phyloP scores from a whole-genome alignment of 2,888 invertebrate species.

The Tetheella fluctuosa region DNA sequence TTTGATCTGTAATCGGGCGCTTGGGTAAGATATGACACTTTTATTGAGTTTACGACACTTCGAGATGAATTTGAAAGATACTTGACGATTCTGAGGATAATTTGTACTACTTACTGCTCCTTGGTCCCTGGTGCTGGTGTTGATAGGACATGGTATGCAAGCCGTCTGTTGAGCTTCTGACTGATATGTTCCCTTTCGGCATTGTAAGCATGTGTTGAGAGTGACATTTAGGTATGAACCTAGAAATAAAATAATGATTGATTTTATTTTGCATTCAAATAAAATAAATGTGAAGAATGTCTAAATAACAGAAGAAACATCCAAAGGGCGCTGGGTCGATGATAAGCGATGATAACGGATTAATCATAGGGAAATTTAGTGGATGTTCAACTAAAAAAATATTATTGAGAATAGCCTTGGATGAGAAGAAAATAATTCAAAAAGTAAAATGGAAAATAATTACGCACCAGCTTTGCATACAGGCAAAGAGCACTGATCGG shows the following conservation, averaged over 20 bases:
- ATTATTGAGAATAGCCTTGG: no score
- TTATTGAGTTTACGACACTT: constrained; percentile 14
- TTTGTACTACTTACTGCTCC: constrained; percentile 88
- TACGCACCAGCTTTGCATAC: constrained; percentile 89
- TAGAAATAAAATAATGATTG: constrained; percentile 42
- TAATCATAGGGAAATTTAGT: no score
- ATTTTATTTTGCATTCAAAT: background rate
- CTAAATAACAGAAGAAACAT: no score
- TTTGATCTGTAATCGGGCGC: constrained; percentile 9
- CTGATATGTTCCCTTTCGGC: constrained; percentile 96
- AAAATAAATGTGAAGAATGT: no score
- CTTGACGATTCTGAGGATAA: constrained; percentile 2
- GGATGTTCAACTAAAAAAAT: no score
- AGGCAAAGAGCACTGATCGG: constrained; percentile 96
- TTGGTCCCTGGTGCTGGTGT: constrained; percentile 93
- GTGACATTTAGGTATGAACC: constrained; percentile 94
- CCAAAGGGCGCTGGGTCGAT: no score
- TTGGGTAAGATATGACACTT: constrained; percentile 12
- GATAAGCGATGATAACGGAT: no score
- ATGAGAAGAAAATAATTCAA: constrained; percentile 10
- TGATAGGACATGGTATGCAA: constrained; percentile 94
- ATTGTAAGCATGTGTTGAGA: constrained; percentile 92
- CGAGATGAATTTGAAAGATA: constrained; percentile 11
- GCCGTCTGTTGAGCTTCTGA: constrained; percentile 93
- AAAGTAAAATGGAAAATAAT: background rate